Evolutionary conservation across 2,113 vertebrate species (phyloP).

Genomic region (Pangasianodon hypophthalmus): DNA sequence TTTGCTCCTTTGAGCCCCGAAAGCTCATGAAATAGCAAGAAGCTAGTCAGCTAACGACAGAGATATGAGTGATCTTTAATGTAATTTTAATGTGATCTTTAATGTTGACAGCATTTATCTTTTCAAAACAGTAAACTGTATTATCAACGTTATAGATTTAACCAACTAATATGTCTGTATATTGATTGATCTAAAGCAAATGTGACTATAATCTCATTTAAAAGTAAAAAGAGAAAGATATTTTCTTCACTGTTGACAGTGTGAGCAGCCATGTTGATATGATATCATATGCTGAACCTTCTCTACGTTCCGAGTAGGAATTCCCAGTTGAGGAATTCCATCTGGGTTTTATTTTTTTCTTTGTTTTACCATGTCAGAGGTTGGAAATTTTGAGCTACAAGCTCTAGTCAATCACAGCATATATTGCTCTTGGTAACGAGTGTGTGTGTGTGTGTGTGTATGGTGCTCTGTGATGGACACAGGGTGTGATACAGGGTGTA

Average conservation of each 20-base stretch:
- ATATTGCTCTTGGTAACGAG: background rate
- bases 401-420: background rate
- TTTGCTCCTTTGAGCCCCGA: no score
- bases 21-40: background rate
- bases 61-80: background rate
- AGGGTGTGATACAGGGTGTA: background rate
- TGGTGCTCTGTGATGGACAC: background rate
- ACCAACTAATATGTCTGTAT: background rate
- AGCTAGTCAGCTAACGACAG: background rate
- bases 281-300: background rate
- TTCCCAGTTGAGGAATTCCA: background rate
- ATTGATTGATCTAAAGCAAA: background rate
- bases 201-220: background rate
- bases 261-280: background rate
- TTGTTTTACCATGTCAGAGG: background rate
- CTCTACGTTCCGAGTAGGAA: background rate
- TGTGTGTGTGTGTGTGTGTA: background rate
- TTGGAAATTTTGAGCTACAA: background rate
- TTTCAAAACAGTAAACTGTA: background rate
- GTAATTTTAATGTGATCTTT: no score
- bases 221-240: background rate
- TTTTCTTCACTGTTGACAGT: background rate
- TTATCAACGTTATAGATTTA: background rate
- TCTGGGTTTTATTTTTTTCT: background rate
- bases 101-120: background rate